Evolutionary conservation across 1,140 invertebrate species (phyloP).

Genomic region (Pseudomyrmex pallidus): DNA sequence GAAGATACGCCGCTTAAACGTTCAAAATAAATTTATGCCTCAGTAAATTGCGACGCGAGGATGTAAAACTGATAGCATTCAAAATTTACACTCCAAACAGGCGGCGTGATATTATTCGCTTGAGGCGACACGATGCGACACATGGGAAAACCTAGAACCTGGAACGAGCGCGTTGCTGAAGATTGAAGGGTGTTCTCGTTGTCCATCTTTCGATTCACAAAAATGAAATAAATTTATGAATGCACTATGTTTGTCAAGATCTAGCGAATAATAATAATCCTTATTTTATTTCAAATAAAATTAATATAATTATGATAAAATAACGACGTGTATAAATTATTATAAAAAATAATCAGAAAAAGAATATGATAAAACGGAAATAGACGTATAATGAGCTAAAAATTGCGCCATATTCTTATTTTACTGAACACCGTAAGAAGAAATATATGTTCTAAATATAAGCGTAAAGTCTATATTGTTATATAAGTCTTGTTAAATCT

Average conservation of each 20-base stretch:
- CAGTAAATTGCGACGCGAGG: neutral
- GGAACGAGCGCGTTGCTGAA: conserved; percentile 38
- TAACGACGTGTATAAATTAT: neutral
- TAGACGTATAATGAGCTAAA: neutral
- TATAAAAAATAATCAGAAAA: neutral
- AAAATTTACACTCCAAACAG: conserved; percentile 51
- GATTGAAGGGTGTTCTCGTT: conserved; percentile 32
- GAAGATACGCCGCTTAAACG: neutral
- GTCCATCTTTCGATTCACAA: neutral
- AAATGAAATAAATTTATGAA: neutral
- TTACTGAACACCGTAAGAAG: neutral
- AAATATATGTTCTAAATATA: neutral
- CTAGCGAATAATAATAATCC: neutral
- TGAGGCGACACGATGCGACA: neutral
- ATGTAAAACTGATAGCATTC: conserved; percentile 10
- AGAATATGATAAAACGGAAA: neutral
- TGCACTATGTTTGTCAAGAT: neutral
- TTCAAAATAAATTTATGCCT: neutral
- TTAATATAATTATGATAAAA: neutral
- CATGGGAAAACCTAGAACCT: conserved; percentile 28
- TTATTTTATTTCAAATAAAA: too few species aligned
- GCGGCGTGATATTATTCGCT: conserved; percentile 28
- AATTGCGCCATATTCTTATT: neutral
- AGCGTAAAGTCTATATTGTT: neutral
- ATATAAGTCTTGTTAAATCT: conserved; percentile 17